Evolutionary conservation across 2,113 vertebrate genomes (phyloP), one percentile per base, ranked within the genome.

Genomic region (Circaetus gallicus): DNA sequence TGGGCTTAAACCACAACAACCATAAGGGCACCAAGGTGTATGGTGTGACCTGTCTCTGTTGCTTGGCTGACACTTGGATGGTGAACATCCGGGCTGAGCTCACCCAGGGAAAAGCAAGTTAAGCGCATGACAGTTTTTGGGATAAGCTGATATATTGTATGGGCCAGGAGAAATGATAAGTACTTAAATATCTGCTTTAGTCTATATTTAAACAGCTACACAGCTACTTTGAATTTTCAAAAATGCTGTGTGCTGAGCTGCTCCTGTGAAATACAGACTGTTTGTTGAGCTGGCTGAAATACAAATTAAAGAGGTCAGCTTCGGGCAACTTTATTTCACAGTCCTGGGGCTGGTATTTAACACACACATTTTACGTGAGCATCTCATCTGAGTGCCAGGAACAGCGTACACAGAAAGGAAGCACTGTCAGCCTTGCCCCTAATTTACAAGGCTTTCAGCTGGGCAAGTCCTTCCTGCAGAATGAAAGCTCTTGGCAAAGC

Each of bases 271-370:
- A 78, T 73, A 25, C 50, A 65, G 49, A 15, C 25, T 52, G 77
- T 88, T 93, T 82, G 82, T 82, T 55, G 76, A 89, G 83, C 53
- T 89, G 69, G 34, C 81, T 93, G 72, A 86, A 95, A 81, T 55
- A 62, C n/a, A 89, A 70, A 94, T 73, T 43, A 62, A 73, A 58
- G 89, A 77, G 72, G 89, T 86, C 76, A 89, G 81, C 86, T 77
- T 77, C 0, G 2, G 81, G 80, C 71, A 70, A 5, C 49, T 65
- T 89, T 36, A 40, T 90, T 85, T 88, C 3, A 2, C 65, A 58
- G 66, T 55, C 32, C 50, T 56, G 34, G 26, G 45, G 34, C 55
- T 73, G 32, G 31, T 61, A 6, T 78, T 77, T 83, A 59, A 58
- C 36, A 56, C 70, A 69, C 38, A 31, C 29, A 8, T 59, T 79